Evolutionary conservation across 2,113 vertebrate species (phyloP).

Genomic region (Acinonyx jubatus): DNA sequence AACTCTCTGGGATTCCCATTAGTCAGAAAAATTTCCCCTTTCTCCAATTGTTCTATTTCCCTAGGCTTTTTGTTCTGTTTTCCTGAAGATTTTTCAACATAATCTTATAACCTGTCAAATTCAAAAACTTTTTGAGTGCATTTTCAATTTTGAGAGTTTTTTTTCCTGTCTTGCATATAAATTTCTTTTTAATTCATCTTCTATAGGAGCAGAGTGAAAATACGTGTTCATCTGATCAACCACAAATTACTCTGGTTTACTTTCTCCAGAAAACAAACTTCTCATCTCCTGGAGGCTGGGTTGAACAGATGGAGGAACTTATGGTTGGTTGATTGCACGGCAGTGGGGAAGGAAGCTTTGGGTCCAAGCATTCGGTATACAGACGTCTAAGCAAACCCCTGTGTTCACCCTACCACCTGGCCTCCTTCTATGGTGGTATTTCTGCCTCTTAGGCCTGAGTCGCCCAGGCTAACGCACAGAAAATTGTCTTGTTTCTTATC

Average conservation of each 20-base stretch:
- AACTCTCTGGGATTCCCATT: neutral
- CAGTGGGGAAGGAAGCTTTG: neutral
- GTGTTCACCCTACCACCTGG: neutral
- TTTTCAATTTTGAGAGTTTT: neutral
- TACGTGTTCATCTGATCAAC: neutral
- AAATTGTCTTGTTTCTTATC: neutral
- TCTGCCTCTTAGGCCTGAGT: neutral
- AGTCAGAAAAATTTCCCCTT: neutral
- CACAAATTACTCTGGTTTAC: neutral
- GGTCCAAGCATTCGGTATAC: neutral
- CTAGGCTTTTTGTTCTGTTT: neutral
- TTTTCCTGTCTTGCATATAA: neutral
- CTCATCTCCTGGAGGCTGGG: neutral
- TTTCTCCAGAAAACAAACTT: constrained; percentile 18
- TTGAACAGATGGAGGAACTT: constrained; percentile 20
- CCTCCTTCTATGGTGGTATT: neutral
- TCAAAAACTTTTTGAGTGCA: neutral
- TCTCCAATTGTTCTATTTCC: neutral
- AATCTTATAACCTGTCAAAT: neutral
- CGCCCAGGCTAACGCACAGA: neutral
- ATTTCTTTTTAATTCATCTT: constrained; percentile 16
- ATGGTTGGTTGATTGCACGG: neutral
- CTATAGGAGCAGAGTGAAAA: neutral
- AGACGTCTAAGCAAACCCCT: neutral
- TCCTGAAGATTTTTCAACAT: neutral